These are phyloP conservation scores for Urocolius indicus DNA, from an alignment of 2,113 vertebrate species.

Conservation along the genomic window DNA sequence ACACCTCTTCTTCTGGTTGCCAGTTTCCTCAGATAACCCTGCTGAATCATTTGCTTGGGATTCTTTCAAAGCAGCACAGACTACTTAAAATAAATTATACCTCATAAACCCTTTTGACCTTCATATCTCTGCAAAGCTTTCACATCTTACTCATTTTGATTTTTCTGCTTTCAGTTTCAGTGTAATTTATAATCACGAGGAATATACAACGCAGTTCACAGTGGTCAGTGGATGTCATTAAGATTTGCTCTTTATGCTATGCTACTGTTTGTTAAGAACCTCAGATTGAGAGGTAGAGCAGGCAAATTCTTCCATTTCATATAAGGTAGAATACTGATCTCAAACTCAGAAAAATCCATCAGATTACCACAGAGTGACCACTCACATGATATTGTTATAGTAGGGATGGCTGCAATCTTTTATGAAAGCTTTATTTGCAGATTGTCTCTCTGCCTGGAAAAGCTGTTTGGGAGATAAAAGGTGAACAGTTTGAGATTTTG, in stretches of 20 bases:
- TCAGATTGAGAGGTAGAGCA: background rate
- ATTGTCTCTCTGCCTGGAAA: background rate
- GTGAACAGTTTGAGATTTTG: background rate
- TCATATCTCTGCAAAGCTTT: background rate
- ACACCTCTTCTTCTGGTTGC: background rate
- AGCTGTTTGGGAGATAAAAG: background rate
- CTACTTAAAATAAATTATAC: background rate
- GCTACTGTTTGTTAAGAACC: background rate
- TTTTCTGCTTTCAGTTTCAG: background rate
- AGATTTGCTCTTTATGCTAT: background rate
- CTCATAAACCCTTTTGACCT: background rate
- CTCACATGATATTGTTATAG: background rate
- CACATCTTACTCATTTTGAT: background rate
- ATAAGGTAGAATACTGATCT: background rate
- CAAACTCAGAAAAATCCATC: background rate
- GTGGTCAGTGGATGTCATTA: background rate
- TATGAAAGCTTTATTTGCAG: background rate
- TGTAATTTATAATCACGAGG: background rate
- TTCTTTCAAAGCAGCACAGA: background rate
- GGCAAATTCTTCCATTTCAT: background rate
- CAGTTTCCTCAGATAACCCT: conserved; percentile 32
- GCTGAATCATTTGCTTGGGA: conserved; percentile 18
- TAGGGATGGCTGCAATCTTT: background rate
- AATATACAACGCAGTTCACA: background rate
- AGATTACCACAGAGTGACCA: background rate